Conservation (phyloP, 2,888 invertebrate species). For the Stenurella melanura region DNA sequence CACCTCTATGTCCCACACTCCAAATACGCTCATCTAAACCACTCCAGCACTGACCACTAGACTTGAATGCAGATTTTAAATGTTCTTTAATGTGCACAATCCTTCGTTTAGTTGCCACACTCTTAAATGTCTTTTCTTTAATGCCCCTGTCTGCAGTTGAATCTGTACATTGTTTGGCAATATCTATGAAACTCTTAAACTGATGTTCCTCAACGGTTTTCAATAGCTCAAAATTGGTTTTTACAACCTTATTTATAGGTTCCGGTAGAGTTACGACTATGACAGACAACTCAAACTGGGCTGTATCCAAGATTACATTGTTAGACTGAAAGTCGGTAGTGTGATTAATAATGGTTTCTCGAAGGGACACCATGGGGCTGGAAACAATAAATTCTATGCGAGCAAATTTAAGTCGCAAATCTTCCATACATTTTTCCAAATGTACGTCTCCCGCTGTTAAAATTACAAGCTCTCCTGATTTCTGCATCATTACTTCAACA, state of each 20-base stretch:
- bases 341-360: slow-evolving; percentile 92
- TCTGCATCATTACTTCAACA: slow-evolving; percentile 91
- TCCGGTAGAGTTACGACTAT: slow-evolving; percentile 86
- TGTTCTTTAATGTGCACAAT: slow-evolving; percentile 73
- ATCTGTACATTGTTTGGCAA: slow-evolving; percentile 59
- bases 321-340: slow-evolving; percentile 77
- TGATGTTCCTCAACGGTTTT: slow-evolving; percentile 76
- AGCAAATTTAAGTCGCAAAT: slow-evolving; percentile 88
- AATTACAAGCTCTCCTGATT: slow-evolving; percentile 96
- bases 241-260: slow-evolving; percentile 82
- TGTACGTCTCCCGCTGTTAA: slow-evolving; percentile 98
- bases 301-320: slow-evolving; percentile 50
- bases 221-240: slow-evolving; percentile 82
- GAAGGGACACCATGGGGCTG: slow-evolving; percentile 95
- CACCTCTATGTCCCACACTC: slow-evolving; percentile 93
- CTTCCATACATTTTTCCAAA: slow-evolving; percentile 95
- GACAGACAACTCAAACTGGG: slow-evolving; percentile 77
- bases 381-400: slow-evolving; percentile 93
- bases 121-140: slow-evolving; percentile 62
- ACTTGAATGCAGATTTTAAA: slow-evolving; percentile 78
- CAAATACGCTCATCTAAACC: slow-evolving; percentile 82
- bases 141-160: slow-evolving; percentile 16
- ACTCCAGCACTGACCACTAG: slow-evolving; percentile 71
- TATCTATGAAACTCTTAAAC: slow-evolving; percentile 64
- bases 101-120: slow-evolving; percentile 56